Percentiles rank a stretch among this genome's conserved stretches.
Evolutionary conservation across 2,113 vertebrate species (phyloP).

Genomic region (Capra hircus): DNA sequence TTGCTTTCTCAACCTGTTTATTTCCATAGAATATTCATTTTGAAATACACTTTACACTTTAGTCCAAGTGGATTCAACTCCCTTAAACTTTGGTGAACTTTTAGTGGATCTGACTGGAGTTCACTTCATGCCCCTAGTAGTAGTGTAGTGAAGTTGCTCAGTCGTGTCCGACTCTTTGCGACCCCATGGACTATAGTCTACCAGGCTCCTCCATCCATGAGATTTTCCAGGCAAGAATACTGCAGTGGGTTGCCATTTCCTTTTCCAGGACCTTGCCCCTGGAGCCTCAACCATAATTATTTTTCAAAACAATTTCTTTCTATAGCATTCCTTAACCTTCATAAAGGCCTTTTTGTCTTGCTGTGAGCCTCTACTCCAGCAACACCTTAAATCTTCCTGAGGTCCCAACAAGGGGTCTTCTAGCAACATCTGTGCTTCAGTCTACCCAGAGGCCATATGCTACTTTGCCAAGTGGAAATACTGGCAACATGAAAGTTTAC

Average conservation of each 20-base stretch:
- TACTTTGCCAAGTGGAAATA: not conserved
- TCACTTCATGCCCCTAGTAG: not conserved
- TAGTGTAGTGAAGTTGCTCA: not conserved
- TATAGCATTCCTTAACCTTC: not conserved
- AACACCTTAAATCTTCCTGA: not conserved
- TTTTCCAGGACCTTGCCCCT: not conserved
- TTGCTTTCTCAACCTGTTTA: not conserved
- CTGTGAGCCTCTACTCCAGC: not conserved
- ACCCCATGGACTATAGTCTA: not conserved
- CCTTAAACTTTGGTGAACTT: not conserved
- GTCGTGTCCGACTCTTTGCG: fast-evolving
- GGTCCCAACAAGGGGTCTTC: not conserved
- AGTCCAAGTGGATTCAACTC: not conserved
- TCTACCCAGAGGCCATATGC: not conserved
- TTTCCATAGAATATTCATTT: not conserved
- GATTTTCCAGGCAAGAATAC: not conserved
- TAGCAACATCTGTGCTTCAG: not conserved
- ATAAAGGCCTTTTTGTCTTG: not conserved
- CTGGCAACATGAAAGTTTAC: not conserved
- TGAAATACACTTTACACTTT: not conserved
- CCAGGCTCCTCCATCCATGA: not conserved
- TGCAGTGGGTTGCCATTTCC: not conserved
- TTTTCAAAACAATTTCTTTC: not conserved
- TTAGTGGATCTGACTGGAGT: not conserved
- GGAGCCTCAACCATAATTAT: not conserved